Base-by-base conservation (phyloP, 2,113 vertebrate genomes). In the Prinia subflava region DNA sequence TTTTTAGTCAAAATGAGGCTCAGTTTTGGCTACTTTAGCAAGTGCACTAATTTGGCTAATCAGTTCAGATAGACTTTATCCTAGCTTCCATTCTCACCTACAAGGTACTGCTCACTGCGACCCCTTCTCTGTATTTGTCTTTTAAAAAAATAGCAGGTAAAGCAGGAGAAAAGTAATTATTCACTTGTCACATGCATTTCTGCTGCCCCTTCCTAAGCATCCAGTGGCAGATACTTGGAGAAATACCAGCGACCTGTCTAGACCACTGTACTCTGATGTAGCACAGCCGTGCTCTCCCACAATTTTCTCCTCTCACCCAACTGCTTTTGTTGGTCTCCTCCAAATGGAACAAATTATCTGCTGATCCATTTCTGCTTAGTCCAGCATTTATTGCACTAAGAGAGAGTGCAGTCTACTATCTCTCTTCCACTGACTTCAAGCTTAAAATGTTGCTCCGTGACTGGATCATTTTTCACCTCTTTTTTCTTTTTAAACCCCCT, bases 1-100 rank as follows among this genome's bases (percentile, higher is more conserved):
- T 95, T 97, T 95, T 97, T 95, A 95, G 80, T 41, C 60, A 69
- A 90, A 87, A 83, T 3, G 21, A 86, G 89, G 76, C 85, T 90
- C 21, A 9, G 87, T 87, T 94, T 93, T 85, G 83, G 83, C 87
- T 91, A 30, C 81, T 80, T 69, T 59, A 91, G 69, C 93, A 90
- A 92, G 52, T 16, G 28, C 68, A 49, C 56, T 77, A 62, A 77
- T 84, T 55, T 55, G 84, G 49, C 80, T 89, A 87, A 94, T 89
- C 83, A 75, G n/a, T 89, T 93, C 77, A 75, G 76, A 83, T 20
- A 59, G 14, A 33, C 71, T 68, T 77, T 22, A 25, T 73, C 87
- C 62, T 62, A 85, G 60, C 31, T 62, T 41, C 87, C 57, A 35
- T 56, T 39, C 63, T 89, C 62, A 76, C 59, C 81, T 76, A 19